These are phyloP conservation scores for Ips typographus DNA, from an alignment of 1,140 invertebrate species.

Conservation along the genomic window DNA sequence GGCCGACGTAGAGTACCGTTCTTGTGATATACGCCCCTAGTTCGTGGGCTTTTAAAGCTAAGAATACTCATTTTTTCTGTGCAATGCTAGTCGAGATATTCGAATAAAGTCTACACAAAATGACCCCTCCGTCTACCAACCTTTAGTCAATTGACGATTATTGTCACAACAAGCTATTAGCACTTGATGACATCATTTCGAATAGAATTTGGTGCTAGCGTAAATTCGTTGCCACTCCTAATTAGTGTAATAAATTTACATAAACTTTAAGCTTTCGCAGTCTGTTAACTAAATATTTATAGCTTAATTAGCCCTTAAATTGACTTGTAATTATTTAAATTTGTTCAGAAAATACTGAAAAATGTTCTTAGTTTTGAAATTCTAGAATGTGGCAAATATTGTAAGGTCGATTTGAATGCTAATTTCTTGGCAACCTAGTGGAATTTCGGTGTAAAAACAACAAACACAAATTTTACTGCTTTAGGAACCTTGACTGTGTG, in stretches of 20 bases:
- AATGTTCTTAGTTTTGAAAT: background rate
- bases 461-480: conserved; percentile 1
- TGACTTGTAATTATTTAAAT: background rate
- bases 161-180: conserved; percentile 7
- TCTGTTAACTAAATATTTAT: background rate
- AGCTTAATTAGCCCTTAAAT: background rate
- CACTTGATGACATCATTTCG: conserved; percentile 2
- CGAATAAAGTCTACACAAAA: background rate
- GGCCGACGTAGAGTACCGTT: no score
- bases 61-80: no score
- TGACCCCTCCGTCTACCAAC: background rate
- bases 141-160: background rate
- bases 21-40: no score
- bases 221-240: conserved; percentile 1
- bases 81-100: no score
- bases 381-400: background rate
- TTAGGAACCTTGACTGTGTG: background rate
- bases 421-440: conserved; percentile 10
- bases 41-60: no score
- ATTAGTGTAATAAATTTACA: conserved; percentile 11
- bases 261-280: background rate
- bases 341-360: background rate
- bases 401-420: background rate
- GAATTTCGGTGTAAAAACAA: conserved; percentile 4
- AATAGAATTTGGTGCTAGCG: background rate